Percentiles rank a stretch among this genome's conserved stretches.
Conservation (phyloP, 2,113 vertebrate genomes). For the Carlito syrichta region DNA sequence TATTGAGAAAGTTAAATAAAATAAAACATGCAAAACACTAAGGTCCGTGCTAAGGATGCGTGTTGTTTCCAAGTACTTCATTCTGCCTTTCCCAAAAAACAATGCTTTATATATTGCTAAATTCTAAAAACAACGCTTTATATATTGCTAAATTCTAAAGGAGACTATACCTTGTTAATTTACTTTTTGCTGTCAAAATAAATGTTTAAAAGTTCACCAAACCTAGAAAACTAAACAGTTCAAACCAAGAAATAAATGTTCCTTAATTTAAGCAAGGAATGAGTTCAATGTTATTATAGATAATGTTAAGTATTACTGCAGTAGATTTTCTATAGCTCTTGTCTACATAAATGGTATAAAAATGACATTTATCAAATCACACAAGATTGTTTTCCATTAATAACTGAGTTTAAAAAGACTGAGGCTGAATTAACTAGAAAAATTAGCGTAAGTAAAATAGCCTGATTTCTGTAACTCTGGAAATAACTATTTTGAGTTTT, state of each 20-base stretch:
- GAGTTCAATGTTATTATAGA: slow-evolving; percentile 7
- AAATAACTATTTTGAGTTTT: slow-evolving; percentile 36
- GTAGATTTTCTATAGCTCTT: slow-evolving; percentile 10
- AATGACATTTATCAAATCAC: not conserved
- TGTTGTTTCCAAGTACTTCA: not conserved
- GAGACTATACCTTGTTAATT: not conserved
- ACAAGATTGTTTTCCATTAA: not conserved
- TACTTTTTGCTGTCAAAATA: not conserved
- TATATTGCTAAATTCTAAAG: not conserved
- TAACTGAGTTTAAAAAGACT: slow-evolving; percentile 25
- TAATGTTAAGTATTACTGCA: not conserved
- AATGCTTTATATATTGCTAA: not conserved
- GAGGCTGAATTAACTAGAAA: slow-evolving; percentile 35
- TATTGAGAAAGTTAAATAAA: not conserved
- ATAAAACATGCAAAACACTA: not conserved
- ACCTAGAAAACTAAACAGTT: not conserved
- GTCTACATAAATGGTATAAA: not conserved
- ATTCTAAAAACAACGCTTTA: slow-evolving; percentile 7
- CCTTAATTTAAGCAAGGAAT: slow-evolving; percentile 14
- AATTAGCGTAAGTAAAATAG: slow-evolving; percentile 8
- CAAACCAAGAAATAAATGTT: not conserved
- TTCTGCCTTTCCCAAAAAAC: not conserved
- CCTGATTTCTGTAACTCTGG: not conserved
- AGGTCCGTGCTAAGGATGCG: not conserved
- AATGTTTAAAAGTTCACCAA: slow-evolving; percentile 26